Conservation (phyloP, 2,888 invertebrate genomes). For the Celastrina argiolus region DNA sequence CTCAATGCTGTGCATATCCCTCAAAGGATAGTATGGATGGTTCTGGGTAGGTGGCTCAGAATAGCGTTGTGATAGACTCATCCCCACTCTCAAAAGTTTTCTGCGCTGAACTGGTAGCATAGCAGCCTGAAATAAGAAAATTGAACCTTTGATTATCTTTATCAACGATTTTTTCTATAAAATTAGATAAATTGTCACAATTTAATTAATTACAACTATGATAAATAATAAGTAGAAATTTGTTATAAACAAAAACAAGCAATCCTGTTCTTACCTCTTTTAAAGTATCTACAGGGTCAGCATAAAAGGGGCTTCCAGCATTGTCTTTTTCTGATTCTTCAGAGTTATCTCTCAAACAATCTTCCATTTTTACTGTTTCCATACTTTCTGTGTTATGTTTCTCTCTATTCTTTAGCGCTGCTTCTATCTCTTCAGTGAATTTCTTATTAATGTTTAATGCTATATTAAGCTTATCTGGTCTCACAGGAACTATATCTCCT, state of each 20-base stretch:
- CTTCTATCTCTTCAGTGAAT: constrained; percentile 70
- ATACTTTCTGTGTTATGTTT: constrained; percentile 66
- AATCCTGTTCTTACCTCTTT: constrained; percentile 69
- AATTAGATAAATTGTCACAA: neutral
- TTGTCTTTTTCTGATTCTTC: constrained; percentile 75
- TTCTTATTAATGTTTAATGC: constrained; percentile 71
- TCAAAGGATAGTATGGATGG: constrained; percentile 68
- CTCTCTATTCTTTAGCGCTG: constrained; percentile 60
- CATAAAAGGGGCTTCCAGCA: constrained; percentile 91
- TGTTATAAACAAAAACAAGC: neutral
- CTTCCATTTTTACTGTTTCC: constrained; percentile 71
- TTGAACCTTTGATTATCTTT: neutral
- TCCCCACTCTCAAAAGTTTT: constrained; percentile 60
- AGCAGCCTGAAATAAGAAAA: constrained; percentile 50
- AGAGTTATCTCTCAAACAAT: constrained; percentile 51
- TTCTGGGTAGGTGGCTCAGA: constrained; percentile 79
- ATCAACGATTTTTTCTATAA: neutral
- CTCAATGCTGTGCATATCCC: constrained; percentile 75
- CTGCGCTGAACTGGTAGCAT: constrained; percentile 65
- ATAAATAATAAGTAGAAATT: too few relatives aligned
- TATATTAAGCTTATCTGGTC: constrained; percentile 72
- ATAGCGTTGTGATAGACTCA: constrained; percentile 76
- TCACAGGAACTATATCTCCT: constrained; percentile 66
- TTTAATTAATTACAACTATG: neutral
- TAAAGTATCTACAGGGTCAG: constrained; percentile 92